Evolutionary conservation across 1,140 invertebrate species (phyloP), one percentile per base, ranked within the genome.

Genomic region (Pseudomyrmex cubaensis): DNA sequence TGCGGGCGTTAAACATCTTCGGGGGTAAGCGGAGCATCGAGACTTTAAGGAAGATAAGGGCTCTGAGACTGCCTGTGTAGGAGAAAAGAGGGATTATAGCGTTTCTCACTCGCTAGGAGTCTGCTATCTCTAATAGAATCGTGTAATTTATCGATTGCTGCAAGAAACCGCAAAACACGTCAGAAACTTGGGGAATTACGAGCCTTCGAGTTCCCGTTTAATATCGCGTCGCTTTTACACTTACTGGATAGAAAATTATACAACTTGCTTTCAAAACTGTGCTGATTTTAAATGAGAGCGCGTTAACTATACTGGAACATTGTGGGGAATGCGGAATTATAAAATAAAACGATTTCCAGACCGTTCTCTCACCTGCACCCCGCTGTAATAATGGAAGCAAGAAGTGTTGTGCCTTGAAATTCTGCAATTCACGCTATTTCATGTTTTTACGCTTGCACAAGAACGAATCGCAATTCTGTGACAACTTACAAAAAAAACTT

Each of bases 1-100:
- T 59, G 69, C 57, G 61, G 74, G 69, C 82, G 17, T 86, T 46
- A 62, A 48, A 75, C 70, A 73, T 50, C 72, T 56, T 72, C 82
- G 35, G 78, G 76, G 61, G 17, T 46, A 56, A 62, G 35, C 25
- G 17, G 44, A 74, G 50, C 59, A 67, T 59, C 70, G 52, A 72
- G 76, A 76, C 62, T 88, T 89, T 82, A 85, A 83, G 73, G 67
- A 44, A 87, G 86, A 87, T 87, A 87, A 87, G 85, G 76, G 70
- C 85, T 57, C 35, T 44, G 85, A 80, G 66, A 69, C 61, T 35
- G 25, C 17, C 35, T 35, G 5, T 35, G 72, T 54, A 10, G 56
- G 64, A 82, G 74, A 76, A 22, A 25, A 57, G 50, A 69, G 73
- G 82, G 22, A 50, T n/a, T 20, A 59, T 64, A 2, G 44, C 35